Base-by-base conservation (phyloP, 2,797 vertebrate species). In the Naso thynnoides region DNA sequence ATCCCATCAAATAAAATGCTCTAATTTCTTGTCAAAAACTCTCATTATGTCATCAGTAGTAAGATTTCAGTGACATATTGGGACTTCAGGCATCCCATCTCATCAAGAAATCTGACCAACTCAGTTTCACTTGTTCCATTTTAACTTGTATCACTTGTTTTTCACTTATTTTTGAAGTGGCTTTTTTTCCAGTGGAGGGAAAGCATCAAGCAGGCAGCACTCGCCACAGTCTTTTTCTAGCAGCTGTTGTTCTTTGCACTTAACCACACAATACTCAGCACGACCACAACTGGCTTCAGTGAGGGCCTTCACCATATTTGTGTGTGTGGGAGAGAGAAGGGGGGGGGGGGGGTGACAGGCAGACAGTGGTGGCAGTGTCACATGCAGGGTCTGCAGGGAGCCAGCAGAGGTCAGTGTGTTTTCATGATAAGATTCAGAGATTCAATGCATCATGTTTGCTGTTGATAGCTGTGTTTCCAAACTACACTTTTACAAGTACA, bases 211-310 rank as follows among this genome's bases (percentile, higher is more conserved):
- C 42, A 71, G 64, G 82, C 71, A 44, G 78, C 44, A 55, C 60
- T 78, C 16, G 58, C 89, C 91, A n/a, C 90, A 89, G 42, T 80
- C 92, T 93, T 91, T 93, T 93, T 89, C 86, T 85, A 86, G 89
- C 85, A 84, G 72, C 85, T 87, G 85, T 88, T 90, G 83, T 89
- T 86, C 78, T 89, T 84, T 83, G 74, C 10, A 8, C 82, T 74
- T 83, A 71, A 86, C 85, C 84, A 56, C 88, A 89, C 74, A 82
- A 88, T 82, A 79, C 71, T 86, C 65, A 84, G 86, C 73, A 66
- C 6, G 21, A 83, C 86, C 90, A 80, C 85, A 85, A 36, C 77
- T 76, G 77, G 65, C 76, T 69, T 27, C 5, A 72, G 71, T 10
- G 27, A 67, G 63, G 48, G 62, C 73, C 75, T 81, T 7, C 76